Evolutionary conservation across 2,888 invertebrate genomes (phyloP), one percentile per base, ranked within the genome.

Genomic region (Drosophila testacea): DNA sequence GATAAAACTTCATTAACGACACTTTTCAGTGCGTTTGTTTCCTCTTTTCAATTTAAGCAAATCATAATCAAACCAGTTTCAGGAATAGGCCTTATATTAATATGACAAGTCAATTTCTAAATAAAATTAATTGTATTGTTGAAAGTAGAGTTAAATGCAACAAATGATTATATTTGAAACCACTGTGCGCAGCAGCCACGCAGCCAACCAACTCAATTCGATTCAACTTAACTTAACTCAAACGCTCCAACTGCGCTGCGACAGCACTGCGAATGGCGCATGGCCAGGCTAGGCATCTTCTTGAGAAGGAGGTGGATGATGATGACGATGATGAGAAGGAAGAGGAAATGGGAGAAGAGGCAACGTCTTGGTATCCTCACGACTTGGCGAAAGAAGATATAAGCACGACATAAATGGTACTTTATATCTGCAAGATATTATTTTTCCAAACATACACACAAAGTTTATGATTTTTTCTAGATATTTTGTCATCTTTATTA

Each of bases 401-500:
- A 86, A 86, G 88, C 88, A 89, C 86, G 86, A 86, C 86, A 86
- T 86, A 86, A 86, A 86, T 86, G 86, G 89, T 86, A 89, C 86
- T 87, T 89, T 87, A 86, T 86, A 87, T 87, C 86, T 86, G 89
- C 78, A 78, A 87, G 86, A 89, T 87, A 89, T 87, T 87, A 89
- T 88, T 89, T 89, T 88, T 81, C 86, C 86, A 85, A 82, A 87
- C 85, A 86, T 82, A 86, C 88, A 87, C 88, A 84, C 87, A 85
- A 89, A 83, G 89, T 89, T 87, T 87, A 87, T 87, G 90, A 87
- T 85, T 88, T 88, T 87, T 79, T 89, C 88, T 85, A 88, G 86
- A 87, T 89, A 87, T 87, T 89, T 87, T 87, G 86, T 87, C 86
- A 87, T 89, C 86, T 87, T 87, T 89, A 87, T 89, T 89, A 89